These are phyloP conservation scores for Acrocephalus scirpaceus DNA, from an alignment of 2,797 vertebrate genomes.

Conservation along the genomic window DNA sequence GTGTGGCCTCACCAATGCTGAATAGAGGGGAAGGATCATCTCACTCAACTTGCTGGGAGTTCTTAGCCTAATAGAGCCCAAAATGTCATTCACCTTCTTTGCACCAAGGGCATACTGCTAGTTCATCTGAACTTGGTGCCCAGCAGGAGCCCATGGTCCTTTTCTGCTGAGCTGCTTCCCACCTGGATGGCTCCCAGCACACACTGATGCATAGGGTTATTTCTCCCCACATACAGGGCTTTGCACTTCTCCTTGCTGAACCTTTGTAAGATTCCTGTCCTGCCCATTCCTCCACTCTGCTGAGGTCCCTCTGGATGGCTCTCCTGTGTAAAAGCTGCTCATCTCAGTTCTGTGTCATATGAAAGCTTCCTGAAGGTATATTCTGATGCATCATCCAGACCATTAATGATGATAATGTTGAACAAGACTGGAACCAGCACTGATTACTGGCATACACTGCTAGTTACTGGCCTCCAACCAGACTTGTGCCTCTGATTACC, in stretches of 20 bases:
- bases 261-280: neutral
- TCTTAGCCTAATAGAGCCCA: neutral
- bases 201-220: neutral
- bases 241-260: neutral
- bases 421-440: neutral
- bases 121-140: neutral
- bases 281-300: neutral
- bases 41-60: neutral
- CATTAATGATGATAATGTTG: neutral
- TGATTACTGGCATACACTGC: neutral
- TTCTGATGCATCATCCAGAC: neutral
- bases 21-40: neutral
- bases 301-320: neutral
- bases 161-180: neutral
- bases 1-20: neutral
- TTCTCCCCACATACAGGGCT: neutral
- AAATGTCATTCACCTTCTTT: neutral
- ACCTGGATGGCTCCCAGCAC: neutral
- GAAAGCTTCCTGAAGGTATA: neutral
- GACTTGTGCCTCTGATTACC: neutral
- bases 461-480: neutral
- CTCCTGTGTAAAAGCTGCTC: neutral
- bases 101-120: neutral
- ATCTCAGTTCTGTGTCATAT: neutral
- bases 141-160: neutral